Evolutionary conservation across 2,888 invertebrate genomes (phyloP), one percentile per base, ranked within the genome.

Genomic region (Catocala nupta): DNA sequence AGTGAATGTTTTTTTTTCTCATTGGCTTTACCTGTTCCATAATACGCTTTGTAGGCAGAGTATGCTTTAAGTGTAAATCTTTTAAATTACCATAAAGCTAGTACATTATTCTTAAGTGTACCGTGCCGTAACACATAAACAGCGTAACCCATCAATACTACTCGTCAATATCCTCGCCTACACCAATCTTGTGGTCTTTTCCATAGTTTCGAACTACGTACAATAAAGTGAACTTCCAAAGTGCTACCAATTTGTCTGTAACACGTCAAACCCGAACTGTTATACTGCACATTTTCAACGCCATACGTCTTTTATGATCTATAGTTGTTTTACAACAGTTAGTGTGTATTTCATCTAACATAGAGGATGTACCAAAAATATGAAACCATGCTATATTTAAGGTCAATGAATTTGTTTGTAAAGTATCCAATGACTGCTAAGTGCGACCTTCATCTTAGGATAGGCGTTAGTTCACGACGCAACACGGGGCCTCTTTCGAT

Each of bases 131-230:
- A 47, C 16, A 16, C 9, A n/a, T 44, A 34, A 54, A 33, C 34
- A 54, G 10, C 48, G 12, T 48, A 36, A 25, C 63, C 67, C 72
- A 69, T 77, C 63, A 71, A 71, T 67, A 67, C 49, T 63, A 16
- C 25, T 59, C 60, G 65, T 69, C 63, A 71, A 69, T 77, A 64
- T 54, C 61, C 58, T 59, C 33, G 52, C 33, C 36, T 39, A 50
- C 45, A 39, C 25, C 39, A 55, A 45, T 60, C n/a, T 55, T 63
- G 55, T 9, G 60, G 65, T 59, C 42, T 54, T 39, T 52, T 50
- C 60, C 59, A 59, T 54, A 68, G 78, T 72, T 75, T 48, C 54
- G n/a, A 75, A 77, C 75, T 71, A 72, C 70, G 68, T 67, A 63
- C 64, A 77, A 60, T 70, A 71, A 58, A 61, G 71, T 51, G 51